phyloP scores from a whole-genome alignment of 1,140 invertebrate genomes.

The Gonatopus flavifemur region DNA sequence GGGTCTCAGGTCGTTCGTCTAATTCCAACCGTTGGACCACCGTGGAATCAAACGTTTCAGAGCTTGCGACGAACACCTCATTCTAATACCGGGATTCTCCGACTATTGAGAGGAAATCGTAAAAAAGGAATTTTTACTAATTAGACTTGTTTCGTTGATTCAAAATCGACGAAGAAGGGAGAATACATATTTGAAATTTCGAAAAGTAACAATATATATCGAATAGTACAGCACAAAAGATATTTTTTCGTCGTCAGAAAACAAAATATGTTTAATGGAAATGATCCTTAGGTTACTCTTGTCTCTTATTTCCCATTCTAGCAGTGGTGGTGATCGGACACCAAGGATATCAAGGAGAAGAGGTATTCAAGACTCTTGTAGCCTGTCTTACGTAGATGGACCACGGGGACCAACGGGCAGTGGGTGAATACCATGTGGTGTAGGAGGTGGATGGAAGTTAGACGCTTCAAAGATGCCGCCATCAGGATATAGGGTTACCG shows the following conservation, averaged over 20 bases:
- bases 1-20: conserved; percentile 12
- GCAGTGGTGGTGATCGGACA: conserved; percentile 39
- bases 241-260: no score
- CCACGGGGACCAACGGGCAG: conserved; percentile 37
- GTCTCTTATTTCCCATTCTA: no score
- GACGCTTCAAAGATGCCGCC: conserved; percentile 50
- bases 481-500: conserved; percentile 51
- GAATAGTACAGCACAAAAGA: no score
- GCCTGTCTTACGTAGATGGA: conserved; percentile 47
- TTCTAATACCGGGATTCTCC: no score
- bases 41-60: conserved; percentile 16
- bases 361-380: conserved; percentile 57
- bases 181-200: no score
- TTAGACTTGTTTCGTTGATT: no score
- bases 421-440: conserved; percentile 40
- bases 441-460: conserved; percentile 24
- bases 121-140: no score
- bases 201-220: no score
- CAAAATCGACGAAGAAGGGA: no score
- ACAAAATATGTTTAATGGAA: no score
- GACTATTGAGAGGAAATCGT: no score
- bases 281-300: no score
- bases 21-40: conserved; percentile 20
- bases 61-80: not conserved
- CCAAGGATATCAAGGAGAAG: conserved; percentile 36